Evolutionary conservation across 2,797 vertebrate species (phyloP).

Genomic region (Poecile montanus): DNA sequence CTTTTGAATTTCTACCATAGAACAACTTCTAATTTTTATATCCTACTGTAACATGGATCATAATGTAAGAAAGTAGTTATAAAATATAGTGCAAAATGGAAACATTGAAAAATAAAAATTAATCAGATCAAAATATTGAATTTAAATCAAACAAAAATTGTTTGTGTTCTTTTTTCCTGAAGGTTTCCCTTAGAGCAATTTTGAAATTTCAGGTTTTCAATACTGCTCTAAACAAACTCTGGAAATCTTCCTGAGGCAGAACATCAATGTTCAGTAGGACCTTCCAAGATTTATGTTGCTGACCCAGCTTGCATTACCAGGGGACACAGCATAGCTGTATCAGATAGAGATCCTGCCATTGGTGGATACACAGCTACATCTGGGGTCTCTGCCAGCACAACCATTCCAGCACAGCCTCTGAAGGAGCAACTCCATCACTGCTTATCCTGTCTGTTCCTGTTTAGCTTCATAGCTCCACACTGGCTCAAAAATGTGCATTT

Average conservation of each 20-base stretch:
- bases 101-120: background rate
- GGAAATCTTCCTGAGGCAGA: background rate
- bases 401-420: background rate
- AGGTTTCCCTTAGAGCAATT: background rate
- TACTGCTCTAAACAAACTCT: background rate
- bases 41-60: background rate
- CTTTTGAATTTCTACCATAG: background rate
- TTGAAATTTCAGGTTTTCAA: background rate
- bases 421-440: background rate
- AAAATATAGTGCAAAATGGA: background rate
- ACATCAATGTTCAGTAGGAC: background rate
- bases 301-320: background rate
- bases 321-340: background rate
- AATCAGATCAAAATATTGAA: background rate
- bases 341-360: background rate
- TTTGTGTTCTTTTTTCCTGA: background rate
- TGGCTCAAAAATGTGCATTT: background rate
- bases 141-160: background rate
- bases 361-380: background rate
- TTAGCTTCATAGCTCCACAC: background rate
- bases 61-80: background rate
- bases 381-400: background rate
- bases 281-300: background rate
- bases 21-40: background rate
- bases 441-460: constrained; percentile 1